A percentile compares a stretch with the other conserved stretches of the same genome.
phyloP scores from a whole-genome alignment of 2,888 invertebrate genomes.

The Patella ulyssiponensis region DNA sequence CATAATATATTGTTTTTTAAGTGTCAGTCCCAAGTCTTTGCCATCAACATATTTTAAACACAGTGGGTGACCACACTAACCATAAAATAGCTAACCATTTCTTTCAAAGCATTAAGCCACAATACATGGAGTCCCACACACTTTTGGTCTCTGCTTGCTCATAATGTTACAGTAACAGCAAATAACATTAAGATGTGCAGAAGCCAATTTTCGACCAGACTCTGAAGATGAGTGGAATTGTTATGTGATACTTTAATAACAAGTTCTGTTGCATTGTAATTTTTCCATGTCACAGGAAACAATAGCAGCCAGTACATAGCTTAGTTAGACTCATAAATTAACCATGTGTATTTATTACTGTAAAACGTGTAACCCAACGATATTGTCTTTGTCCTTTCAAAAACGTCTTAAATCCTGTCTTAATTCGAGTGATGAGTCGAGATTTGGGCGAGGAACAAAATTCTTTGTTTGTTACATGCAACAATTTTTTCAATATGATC shows the following conservation, averaged over 20 bases:
- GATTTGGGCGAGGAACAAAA: too few species aligned
- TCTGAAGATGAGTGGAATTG: background rate
- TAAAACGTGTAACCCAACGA: too few species aligned
- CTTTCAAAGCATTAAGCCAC: background rate
- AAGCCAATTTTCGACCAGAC: background rate
- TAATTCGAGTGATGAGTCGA: too few species aligned
- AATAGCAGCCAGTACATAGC: background rate
- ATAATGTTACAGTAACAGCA: background rate
- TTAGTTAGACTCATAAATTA: too few species aligned
- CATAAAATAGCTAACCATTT: background rate
- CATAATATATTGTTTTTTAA: too few species aligned
- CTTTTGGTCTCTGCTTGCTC: background rate
- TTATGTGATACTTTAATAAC: slow-evolving; percentile 7
- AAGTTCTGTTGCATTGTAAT: slow-evolving; percentile 10
- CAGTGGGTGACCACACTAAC: slow-evolving; percentile 12
- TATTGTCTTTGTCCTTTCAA: too few species aligned
- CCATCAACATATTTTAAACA: background rate
- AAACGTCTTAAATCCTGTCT: too few species aligned
- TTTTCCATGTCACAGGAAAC: slow-evolving; percentile 2
- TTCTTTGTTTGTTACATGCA: too few species aligned
- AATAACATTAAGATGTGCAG: background rate
- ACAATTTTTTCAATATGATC: too few species aligned
- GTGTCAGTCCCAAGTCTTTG: too few species aligned
- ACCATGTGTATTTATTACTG: too few species aligned
- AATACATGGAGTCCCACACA: background rate